A percentile compares a stretch with the other conserved stretches of the same genome.
Evolutionary conservation across 2,113 vertebrate genomes (phyloP).

Genomic region (Polypterus senegalus): DNA sequence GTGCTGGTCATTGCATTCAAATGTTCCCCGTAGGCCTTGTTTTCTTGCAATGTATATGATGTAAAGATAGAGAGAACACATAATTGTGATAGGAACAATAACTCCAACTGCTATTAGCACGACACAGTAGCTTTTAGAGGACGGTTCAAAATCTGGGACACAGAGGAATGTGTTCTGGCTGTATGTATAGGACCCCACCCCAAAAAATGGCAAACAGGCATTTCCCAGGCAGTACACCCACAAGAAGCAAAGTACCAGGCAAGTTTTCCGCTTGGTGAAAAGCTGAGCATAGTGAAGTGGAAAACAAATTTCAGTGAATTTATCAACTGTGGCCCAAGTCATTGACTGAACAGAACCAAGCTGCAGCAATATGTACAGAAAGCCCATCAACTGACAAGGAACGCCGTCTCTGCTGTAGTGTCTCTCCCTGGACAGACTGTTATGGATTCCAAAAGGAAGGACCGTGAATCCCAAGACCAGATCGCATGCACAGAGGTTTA

Average conservation of each 20-base stretch:
- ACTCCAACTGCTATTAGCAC: conserved; percentile 31
- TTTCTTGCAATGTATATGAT: conserved; percentile 43
- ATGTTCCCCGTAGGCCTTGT: conserved; percentile 50
- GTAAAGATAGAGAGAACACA: conserved; percentile 40
- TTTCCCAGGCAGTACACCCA: conserved; percentile 37
- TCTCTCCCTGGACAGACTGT: conserved; percentile 25
- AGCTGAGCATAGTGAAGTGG: conserved; percentile 41
- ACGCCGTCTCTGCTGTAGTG: conserved; percentile 15
- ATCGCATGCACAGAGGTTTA: conserved; percentile 47
- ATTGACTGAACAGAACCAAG: conserved; percentile 46
- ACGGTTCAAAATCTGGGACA: conserved; percentile 28
- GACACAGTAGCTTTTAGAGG: conserved; percentile 27
- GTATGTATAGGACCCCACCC: conserved; percentile 44
- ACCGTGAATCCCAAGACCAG: conserved; percentile 39
- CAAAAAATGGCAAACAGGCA: conserved; percentile 41
- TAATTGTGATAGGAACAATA: conserved; percentile 30
- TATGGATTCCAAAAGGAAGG: conserved; percentile 35
- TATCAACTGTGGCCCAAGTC: conserved; percentile 40
- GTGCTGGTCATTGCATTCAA: conserved; percentile 54
- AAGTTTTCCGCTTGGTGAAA: conserved; percentile 33
- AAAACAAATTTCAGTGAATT: conserved; percentile 48
- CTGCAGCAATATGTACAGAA: conserved; percentile 45
- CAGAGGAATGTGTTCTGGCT: conserved; percentile 38
- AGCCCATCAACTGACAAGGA: conserved; percentile 42
- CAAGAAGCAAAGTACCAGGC: conserved; percentile 25